These are phyloP conservation scores for Tympanoctomys barrerae DNA, from an alignment of 2,797 vertebrate genomes.

Conservation along the genomic window DNA sequence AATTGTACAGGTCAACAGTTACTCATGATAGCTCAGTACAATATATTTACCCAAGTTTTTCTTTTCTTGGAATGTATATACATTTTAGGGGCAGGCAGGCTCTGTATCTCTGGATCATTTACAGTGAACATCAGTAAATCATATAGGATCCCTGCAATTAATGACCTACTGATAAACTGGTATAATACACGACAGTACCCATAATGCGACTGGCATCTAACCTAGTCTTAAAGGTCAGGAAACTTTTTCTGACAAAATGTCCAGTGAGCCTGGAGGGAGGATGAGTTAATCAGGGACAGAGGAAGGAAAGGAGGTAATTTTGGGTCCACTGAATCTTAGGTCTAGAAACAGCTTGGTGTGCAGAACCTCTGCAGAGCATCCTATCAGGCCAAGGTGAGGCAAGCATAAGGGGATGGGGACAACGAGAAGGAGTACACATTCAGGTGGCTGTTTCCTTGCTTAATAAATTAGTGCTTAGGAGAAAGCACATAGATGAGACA, in stretches of 20 bases:
- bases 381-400: neutral
- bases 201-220: neutral
- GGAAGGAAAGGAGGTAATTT: neutral
- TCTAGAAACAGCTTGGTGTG: neutral
- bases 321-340: neutral
- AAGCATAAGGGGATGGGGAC: neutral
- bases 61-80: neutral
- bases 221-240: neutral
- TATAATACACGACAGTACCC: neutral
- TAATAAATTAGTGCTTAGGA: neutral
- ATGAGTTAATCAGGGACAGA: neutral
- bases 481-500: neutral
- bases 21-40: neutral
- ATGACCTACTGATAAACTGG: neutral
- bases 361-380: neutral
- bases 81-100: neutral
- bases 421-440: neutral
- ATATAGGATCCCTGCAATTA: neutral
- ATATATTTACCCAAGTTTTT: neutral
- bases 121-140: neutral
- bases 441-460: neutral
- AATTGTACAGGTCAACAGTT: neutral
- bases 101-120: neutral
- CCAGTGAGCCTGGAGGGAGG: neutral
- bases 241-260: conserved; percentile 15